phyloP scores from a whole-genome alignment of 1,140 invertebrate species.

The Penaeus indicus region DNA sequence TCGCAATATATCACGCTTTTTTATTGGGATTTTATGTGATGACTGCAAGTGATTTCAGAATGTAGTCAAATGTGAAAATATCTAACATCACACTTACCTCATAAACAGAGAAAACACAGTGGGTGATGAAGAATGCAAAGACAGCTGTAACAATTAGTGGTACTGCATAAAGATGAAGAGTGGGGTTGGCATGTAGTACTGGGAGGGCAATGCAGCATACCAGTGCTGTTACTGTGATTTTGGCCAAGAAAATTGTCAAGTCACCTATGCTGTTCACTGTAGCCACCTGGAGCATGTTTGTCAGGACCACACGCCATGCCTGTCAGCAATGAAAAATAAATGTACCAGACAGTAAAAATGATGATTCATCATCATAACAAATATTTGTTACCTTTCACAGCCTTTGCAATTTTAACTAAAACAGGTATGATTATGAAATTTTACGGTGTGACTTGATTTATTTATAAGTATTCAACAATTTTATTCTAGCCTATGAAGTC shows the following conservation, averaged over 20 bases:
- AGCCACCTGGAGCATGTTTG: slow-evolving; percentile 78
- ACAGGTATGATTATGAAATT: too few species aligned
- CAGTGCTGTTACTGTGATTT: slow-evolving; percentile 80
- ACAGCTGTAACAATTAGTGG: slow-evolving; percentile 73
- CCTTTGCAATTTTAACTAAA: too few species aligned
- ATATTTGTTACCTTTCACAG: too few species aligned
- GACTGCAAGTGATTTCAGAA: too few species aligned
- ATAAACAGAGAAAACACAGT: slow-evolving; percentile 94
- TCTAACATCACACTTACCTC: slow-evolving; percentile 66
- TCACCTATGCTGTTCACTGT: slow-evolving; percentile 90
- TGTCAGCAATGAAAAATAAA: slow-evolving; percentile 4
- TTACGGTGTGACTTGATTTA: too few species aligned
- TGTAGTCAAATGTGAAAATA: too few species aligned
- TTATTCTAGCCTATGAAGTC: too few species aligned
- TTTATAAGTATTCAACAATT: too few species aligned
- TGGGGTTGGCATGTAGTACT: slow-evolving; percentile 70
- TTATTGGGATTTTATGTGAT: too few species aligned
- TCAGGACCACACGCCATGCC: slow-evolving; percentile 54
- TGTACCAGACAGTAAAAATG: too few species aligned
- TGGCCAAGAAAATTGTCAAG: slow-evolving; percentile 91
- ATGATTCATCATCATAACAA: too few species aligned
- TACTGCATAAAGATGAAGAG: slow-evolving; percentile 74
- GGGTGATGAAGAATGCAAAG: slow-evolving; percentile 81
- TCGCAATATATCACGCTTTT: too few species aligned
- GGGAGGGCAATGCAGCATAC: slow-evolving; percentile 57